phyloP scores from a whole-genome alignment of 2,797 vertebrate genomes.

The Scleropages formosus region DNA sequence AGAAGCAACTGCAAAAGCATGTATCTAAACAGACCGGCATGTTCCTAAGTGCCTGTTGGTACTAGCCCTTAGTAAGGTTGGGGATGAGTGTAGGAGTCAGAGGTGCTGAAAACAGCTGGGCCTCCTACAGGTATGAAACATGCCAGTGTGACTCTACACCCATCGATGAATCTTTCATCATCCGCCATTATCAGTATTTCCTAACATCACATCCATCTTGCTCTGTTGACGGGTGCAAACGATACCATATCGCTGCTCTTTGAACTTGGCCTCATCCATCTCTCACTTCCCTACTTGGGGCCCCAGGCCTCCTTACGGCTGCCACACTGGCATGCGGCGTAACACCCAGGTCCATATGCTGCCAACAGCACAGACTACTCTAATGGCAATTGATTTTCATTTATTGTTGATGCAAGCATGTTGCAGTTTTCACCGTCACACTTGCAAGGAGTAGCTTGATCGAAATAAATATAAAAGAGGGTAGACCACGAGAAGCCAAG shows the following conservation, averaged over 20 bases:
- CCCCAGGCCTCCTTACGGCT: conserved; percentile 56
- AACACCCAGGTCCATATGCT: conserved; percentile 60
- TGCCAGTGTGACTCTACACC: conserved; percentile 38
- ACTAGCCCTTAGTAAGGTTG: conserved; percentile 50
- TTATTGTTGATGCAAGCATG: conserved; percentile 47
- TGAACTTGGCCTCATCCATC: conserved; percentile 77
- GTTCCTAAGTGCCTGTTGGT: conserved; percentile 53
- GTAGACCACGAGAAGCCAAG: background rate
- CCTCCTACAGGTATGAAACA: conserved; percentile 56
- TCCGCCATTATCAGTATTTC: conserved; percentile 63
- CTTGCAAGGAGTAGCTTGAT: conserved; percentile 34
- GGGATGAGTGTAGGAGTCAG: conserved; percentile 40
- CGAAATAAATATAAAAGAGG: conserved; percentile 29
- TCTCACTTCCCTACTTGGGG: conserved; percentile 57
- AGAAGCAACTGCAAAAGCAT: conserved; percentile 69
- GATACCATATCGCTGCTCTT: conserved; percentile 70
- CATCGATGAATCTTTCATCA: conserved; percentile 65
- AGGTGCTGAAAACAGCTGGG: conserved; percentile 46
- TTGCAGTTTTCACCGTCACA: conserved; percentile 39
- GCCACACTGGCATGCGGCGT: conserved; percentile 56
- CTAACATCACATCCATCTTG: conserved; percentile 67
- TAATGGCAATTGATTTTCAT: conserved; percentile 68
- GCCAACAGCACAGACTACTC: conserved; percentile 60
- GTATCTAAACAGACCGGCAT: conserved; percentile 27
- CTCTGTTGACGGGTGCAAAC: conserved; percentile 60